Evolutionary conservation across 2,113 vertebrate species (phyloP).

Genomic region (Dendropsophus ebraccatus): DNA sequence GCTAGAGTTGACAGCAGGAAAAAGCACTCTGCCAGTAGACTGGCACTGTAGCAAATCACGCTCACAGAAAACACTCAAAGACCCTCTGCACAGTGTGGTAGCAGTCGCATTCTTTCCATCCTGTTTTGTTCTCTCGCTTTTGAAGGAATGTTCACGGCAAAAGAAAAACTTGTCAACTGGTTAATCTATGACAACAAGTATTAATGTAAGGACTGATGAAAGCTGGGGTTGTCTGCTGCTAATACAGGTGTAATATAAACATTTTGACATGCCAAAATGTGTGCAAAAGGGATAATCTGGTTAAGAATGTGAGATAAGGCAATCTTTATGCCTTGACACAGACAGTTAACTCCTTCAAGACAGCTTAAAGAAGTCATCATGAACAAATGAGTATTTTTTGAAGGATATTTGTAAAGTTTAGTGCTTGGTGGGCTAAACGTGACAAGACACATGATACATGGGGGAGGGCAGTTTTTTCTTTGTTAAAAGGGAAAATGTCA

Average conservation of each 20-base stretch:
- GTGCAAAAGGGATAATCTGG: slow-evolving; percentile 74
- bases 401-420: background rate
- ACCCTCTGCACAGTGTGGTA: slow-evolving; percentile 4
- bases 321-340: slow-evolving; percentile 62
- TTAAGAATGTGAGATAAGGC: slow-evolving; percentile 76
- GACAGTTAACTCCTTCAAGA: slow-evolving; percentile 13
- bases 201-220: slow-evolving; percentile 68
- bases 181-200: slow-evolving; percentile 69
- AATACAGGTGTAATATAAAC: slow-evolving; percentile 80
- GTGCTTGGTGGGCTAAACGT: background rate
- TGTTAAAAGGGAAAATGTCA: too few species aligned
- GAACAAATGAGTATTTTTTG: background rate
- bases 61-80: slow-evolving; percentile 28
- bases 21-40: slow-evolving; percentile 43
- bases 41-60: slow-evolving; percentile 24
- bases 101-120: background rate
- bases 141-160: slow-evolving; percentile 64
- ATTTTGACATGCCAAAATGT: slow-evolving; percentile 72
- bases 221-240: slow-evolving; percentile 68
- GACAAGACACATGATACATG: background rate
- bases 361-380: background rate
- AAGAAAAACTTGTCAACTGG: slow-evolving; percentile 66
- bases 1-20: slow-evolving; percentile 55
- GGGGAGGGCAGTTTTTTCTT: too few species aligned
- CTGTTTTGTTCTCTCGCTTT: slow-evolving; percentile 31